A percentile compares a stretch with the other conserved stretches of the same genome.
Conservation (phyloP, 2,113 vertebrate species). For the Mormyrus iriodes region DNA sequence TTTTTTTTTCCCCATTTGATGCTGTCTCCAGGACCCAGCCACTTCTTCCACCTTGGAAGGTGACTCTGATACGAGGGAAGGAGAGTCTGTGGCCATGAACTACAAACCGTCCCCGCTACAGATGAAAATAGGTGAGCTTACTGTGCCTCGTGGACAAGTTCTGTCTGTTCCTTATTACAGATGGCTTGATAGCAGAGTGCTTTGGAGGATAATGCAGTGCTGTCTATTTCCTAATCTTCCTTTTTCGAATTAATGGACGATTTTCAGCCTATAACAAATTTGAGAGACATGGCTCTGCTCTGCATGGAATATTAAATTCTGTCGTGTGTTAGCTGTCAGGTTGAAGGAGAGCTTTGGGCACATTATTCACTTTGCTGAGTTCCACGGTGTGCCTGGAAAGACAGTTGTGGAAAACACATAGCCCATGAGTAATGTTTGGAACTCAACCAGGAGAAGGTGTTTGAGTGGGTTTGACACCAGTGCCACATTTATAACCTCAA, state of each 20-base stretch:
- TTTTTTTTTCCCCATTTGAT: neutral
- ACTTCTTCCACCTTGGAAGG: conserved; percentile 83
- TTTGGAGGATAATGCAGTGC: neutral
- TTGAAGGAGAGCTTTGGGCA: neutral
- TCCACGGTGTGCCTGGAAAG: neutral
- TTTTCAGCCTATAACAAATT: neutral
- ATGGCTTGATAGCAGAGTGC: neutral
- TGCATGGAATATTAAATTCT: neutral
- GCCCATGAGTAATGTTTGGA: neutral
- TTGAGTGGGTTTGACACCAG: neutral
- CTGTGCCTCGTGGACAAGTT: neutral
- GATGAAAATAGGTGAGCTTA: conserved; percentile 86
- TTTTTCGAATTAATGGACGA: neutral
- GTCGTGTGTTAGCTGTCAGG: neutral
- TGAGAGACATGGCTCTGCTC: neutral
- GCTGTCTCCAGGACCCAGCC: conserved; percentile 76
- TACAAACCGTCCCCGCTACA: conserved; percentile 96
- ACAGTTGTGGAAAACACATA: neutral
- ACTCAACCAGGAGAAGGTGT: neutral
- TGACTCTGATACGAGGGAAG: conserved; percentile 85
- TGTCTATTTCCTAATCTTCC: neutral
- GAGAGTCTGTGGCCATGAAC: conserved; percentile 89
- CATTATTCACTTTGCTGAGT: neutral
- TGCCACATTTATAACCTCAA: neutral
- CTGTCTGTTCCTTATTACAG: neutral